Percentiles rank a stretch among this genome's conserved stretches.
Conservation (phyloP, 2,113 vertebrate species). For the Phoxinus phoxinus region DNA sequence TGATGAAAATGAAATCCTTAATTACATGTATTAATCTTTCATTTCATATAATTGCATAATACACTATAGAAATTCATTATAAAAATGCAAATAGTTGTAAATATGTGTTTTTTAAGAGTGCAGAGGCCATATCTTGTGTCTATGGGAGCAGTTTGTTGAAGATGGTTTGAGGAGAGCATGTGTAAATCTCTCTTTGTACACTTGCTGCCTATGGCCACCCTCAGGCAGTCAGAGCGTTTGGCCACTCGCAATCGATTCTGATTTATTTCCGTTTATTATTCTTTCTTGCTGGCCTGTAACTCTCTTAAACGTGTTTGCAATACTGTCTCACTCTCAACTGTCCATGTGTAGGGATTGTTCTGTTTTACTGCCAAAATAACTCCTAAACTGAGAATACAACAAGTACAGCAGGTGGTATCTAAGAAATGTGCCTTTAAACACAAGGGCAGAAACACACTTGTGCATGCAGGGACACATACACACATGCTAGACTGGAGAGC, state of each 20-base stretch:
- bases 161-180: constrained; percentile 1
- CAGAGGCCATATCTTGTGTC: neutral
- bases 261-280: neutral
- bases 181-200: neutral
- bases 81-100: neutral
- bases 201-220: neutral
- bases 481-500: neutral
- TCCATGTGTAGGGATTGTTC: neutral
- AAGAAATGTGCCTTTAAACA: neutral
- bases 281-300: neutral
- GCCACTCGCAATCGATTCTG: neutral
- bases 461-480: neutral
- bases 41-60: neutral
- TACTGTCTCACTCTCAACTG: neutral
- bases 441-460: neutral
- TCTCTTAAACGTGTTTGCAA: neutral
- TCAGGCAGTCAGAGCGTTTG: constrained; percentile 6
- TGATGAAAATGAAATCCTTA: neutral
- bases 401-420: neutral
- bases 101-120: neutral
- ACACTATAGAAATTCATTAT: neutral
- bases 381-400: constrained; percentile 2
- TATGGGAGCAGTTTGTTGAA: neutral
- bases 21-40: neutral
- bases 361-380: neutral